Evolutionary conservation across 2,113 vertebrate species (phyloP).

Genomic region (Tretioscincus oriximinensis): DNA sequence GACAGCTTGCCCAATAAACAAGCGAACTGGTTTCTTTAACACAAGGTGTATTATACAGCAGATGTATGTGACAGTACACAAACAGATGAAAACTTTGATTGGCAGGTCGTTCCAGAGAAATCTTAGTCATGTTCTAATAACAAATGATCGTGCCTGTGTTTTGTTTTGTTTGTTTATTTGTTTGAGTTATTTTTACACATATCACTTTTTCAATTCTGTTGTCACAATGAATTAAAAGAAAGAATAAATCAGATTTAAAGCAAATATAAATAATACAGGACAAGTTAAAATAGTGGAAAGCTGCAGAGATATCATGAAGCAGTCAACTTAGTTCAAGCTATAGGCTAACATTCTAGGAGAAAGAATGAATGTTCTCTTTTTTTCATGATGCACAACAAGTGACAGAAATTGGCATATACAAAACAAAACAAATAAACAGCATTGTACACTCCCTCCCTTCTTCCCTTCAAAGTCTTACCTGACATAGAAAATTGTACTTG

Average conservation of each 20-base stretch:
- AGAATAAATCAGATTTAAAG: neutral
- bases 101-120: constrained; percentile 30
- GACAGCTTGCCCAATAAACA: constrained; percentile 52
- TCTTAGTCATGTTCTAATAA: constrained; percentile 32
- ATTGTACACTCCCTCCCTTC: no score
- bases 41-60: neutral
- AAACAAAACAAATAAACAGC: no score
- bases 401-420: no score
- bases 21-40: constrained; percentile 52
- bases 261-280: neutral
- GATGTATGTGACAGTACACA: neutral
- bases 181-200: neutral
- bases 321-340: neutral
- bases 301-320: neutral
- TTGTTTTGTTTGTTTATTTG: neutral
- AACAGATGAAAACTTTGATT: constrained; percentile 51
- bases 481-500: no score
- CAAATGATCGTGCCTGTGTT: neutral
- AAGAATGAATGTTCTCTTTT: neutral
- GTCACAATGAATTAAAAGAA: neutral
- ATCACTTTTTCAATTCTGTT: neutral
- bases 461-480: no score
- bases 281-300: neutral
- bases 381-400: neutral
- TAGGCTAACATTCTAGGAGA: neutral